A percentile compares a stretch with the other conserved stretches of the same genome.
Evolutionary conservation across 2,888 invertebrate genomes (phyloP).

Genomic region (Drosophila heteroneura): DNA sequence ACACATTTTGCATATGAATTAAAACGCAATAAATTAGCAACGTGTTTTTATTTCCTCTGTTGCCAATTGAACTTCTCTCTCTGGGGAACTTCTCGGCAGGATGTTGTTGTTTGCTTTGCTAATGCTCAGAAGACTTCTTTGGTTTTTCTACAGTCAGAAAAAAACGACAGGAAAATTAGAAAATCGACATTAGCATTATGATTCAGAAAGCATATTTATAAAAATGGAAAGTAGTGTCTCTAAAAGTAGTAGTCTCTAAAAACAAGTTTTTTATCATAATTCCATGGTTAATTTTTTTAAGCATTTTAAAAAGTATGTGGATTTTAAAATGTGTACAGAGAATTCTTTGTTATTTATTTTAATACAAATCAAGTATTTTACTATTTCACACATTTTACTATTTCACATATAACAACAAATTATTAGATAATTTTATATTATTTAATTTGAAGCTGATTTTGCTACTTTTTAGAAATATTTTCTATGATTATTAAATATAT

Average conservation of each 20-base stretch:
- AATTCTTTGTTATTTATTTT: background rate
- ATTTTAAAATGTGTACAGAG: background rate
- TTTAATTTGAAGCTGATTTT: background rate
- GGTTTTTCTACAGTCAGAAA: slow-evolving; percentile 1
- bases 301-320: background rate
- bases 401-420: background rate
- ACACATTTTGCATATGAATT: slow-evolving; percentile 80
- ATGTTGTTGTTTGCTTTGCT: slow-evolving; percentile 61
- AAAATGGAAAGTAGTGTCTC: background rate
- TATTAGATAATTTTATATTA: background rate
- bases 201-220: too few species aligned
- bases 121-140: slow-evolving; percentile 60
- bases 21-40: slow-evolving; percentile 79
- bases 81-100: slow-evolving; percentile 12
- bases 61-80: slow-evolving; percentile 50
- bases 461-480: background rate
- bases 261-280: background rate
- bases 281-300: background rate
- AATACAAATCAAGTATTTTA: background rate
- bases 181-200: background rate
- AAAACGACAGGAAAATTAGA: background rate
- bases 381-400: background rate
- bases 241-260: background rate
- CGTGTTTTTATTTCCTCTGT: slow-evolving; percentile 14
- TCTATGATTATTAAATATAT: too few species aligned